Conservation (phyloP, 1,140 invertebrate genomes). For the Nixonia krombeini region DNA sequence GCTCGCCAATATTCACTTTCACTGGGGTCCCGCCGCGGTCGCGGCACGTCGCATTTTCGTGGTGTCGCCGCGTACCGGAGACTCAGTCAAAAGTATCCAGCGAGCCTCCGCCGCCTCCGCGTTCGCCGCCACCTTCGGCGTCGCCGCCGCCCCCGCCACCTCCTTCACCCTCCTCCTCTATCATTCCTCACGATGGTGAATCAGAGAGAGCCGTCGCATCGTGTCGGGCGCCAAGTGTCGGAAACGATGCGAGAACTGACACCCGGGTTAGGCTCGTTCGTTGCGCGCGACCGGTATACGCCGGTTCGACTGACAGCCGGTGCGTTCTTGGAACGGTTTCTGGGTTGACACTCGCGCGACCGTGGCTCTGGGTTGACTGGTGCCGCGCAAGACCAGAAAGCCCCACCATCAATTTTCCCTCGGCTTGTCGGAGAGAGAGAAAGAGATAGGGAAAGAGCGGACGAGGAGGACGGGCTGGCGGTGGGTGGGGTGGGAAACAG, state of each 20-base stretch:
- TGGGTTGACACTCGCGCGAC: constrained; percentile 58
- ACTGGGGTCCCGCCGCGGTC: constrained; percentile 40
- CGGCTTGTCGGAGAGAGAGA: constrained; percentile 19
- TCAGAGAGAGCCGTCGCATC: constrained; percentile 12
- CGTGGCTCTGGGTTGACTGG: constrained; percentile 70
- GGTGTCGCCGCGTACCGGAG: constrained; percentile 2
- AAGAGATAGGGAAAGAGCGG: constrained; percentile 28
- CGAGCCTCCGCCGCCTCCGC: constrained; percentile 14
- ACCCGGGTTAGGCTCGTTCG: not conserved
- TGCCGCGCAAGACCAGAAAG: constrained; percentile 68
- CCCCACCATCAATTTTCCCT: constrained; percentile 55
- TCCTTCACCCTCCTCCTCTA: constrained; percentile 21
- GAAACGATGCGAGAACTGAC: too few species aligned
- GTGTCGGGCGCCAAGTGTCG: not conserved
- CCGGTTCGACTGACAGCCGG: constrained; percentile 52
- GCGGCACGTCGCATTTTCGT: constrained; percentile 18
- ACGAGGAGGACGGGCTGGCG: constrained; percentile 22
- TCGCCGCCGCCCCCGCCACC: constrained; percentile 20
- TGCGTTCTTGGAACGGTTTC: constrained; percentile 45
- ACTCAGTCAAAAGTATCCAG: constrained; percentile 9
- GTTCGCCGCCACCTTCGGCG: constrained; percentile 25
- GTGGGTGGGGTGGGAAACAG: constrained; percentile 18
- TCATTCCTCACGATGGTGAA: constrained; percentile 27
- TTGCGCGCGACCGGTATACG: constrained; percentile 37
- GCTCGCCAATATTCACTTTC: constrained; percentile 55